These are phyloP conservation scores for Harpagoxenus sublaevis DNA, from an alignment of 2,888 invertebrate genomes.

Conservation along the genomic window DNA sequence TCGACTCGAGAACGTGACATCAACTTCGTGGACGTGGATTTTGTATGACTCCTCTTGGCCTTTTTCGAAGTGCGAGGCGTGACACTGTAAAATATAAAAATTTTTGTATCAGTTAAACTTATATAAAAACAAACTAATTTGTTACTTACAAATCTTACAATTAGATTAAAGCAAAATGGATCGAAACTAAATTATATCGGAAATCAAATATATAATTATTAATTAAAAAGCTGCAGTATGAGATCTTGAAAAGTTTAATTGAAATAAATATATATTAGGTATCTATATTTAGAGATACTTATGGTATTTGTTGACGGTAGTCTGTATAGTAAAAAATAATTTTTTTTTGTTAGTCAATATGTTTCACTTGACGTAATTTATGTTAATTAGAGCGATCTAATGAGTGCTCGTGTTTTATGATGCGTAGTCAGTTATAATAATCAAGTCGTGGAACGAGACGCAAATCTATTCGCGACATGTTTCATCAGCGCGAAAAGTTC, in stretches of 20 bases:
- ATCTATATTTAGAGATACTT: background rate
- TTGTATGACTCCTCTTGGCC: background rate
- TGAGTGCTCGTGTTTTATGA: background rate
- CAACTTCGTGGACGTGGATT: slow-evolving; percentile 17
- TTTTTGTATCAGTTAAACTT: background rate
- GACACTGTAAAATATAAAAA: background rate
- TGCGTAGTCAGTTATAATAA: slow-evolving; percentile 16
- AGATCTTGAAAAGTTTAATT: background rate
- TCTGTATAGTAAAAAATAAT: background rate
- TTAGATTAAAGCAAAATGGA: background rate
- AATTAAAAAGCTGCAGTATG: background rate
- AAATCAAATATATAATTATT: background rate
- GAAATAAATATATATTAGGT: background rate
- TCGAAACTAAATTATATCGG: background rate
- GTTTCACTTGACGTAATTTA: background rate
- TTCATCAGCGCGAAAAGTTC: slow-evolving; percentile 33
- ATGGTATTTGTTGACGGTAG: background rate
- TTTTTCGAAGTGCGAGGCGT: background rate
- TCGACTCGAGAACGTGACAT: slow-evolving; percentile 44
- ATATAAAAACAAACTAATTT: background rate
- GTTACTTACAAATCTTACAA: background rate
- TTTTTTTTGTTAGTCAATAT: background rate
- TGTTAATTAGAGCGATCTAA: background rate
- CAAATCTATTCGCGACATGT: slow-evolving; percentile 24
- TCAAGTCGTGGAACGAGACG: background rate